A percentile compares a stretch with the other conserved stretches of the same genome.
These are phyloP conservation scores for Papilio gigon DNA, from an alignment of 2,888 invertebrate genomes.

Conservation along the genomic window DNA sequence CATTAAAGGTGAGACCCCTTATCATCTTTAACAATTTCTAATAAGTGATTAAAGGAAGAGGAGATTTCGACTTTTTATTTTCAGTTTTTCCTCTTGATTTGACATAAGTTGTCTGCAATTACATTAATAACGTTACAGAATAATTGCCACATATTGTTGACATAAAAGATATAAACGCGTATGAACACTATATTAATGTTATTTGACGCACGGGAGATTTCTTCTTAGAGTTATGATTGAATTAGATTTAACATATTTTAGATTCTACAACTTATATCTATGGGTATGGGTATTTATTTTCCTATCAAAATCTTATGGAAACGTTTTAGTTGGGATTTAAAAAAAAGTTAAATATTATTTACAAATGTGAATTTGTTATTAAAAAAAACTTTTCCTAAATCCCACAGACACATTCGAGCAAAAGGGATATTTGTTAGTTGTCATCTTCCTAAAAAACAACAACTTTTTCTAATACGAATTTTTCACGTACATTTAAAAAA, in stretches of 20 bases:
- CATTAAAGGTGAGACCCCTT: constrained; percentile 72
- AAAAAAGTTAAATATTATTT: background rate
- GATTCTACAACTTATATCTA: no score
- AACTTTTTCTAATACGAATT: no score
- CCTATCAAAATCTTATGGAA: background rate
- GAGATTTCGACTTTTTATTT: background rate
- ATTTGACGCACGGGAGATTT: no score
- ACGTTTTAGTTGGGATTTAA: background rate
- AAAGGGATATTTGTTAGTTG: no score
- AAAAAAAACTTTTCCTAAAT: no score
- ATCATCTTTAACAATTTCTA: background rate
- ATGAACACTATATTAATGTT: no score
- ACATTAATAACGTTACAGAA: background rate
- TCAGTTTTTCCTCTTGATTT: background rate
- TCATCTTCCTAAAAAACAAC: no score
- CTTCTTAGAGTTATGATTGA: no score
- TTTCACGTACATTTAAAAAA: background rate
- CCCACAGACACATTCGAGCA: no score
- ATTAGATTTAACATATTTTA: no score
- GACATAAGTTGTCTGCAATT: background rate
- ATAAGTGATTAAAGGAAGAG: background rate
- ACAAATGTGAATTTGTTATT: background rate
- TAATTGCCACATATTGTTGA: background rate
- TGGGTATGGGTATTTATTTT: no score
- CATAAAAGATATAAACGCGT: background rate